phyloP scores from a whole-genome alignment of 2,797 vertebrate genomes.

The Sebastes variabilis region DNA sequence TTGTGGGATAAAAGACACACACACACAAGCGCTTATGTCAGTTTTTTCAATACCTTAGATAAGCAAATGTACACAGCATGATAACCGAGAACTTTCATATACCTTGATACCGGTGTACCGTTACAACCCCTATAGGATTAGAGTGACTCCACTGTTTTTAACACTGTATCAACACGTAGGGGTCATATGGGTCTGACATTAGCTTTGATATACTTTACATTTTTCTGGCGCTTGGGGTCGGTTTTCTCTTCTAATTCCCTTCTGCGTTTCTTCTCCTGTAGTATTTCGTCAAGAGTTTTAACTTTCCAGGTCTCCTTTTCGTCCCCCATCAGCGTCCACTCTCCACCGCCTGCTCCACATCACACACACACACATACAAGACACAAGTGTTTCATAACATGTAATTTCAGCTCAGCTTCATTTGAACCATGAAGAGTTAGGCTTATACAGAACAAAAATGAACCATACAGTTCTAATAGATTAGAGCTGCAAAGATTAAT shows the following conservation, averaged over 20 bases:
- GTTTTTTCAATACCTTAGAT: no score
- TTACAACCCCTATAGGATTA: neutral
- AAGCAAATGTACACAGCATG: no score
- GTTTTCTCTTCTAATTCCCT: conserved; percentile 95
- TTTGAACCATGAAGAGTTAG: neutral
- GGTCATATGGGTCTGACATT: neutral
- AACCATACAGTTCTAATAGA: neutral
- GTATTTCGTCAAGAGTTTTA: conserved; percentile 99
- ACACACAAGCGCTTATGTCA: no score
- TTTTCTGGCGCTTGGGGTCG: conserved; percentile 91
- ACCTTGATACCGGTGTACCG: no score
- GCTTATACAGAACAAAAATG: fast-evolving
- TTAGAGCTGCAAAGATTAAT: no score
- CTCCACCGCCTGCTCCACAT: conserved; percentile 72
- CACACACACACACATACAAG: neutral
- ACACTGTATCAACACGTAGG: neutral
- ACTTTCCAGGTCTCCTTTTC: conserved; percentile 99
- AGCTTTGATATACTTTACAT: conserved; percentile 79
- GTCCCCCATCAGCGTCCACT: conserved; percentile 96
- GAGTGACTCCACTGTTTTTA: neutral
- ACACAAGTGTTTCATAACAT: neutral
- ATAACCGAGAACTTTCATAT: no score
- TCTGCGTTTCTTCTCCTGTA: conserved; percentile 97
- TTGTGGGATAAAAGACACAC: neutral
- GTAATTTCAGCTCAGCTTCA: neutral